These are phyloP conservation scores for Trachemys scripta DNA, from an alignment of 2,113 vertebrate species.

Conservation along the genomic window DNA sequence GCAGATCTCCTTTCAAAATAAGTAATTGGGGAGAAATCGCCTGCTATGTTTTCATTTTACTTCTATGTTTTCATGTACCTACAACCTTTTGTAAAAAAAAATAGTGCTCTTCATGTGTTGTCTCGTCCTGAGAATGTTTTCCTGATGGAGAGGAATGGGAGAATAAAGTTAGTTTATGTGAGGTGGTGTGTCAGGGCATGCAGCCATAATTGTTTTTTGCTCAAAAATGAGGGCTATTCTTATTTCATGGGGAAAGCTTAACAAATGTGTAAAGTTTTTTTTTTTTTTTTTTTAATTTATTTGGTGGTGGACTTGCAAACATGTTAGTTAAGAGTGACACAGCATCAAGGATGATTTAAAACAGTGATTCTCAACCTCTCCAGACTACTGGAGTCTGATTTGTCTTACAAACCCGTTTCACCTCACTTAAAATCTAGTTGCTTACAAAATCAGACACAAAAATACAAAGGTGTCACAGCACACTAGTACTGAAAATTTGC, in stretches of 20 bases:
- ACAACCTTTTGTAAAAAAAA: not conserved
- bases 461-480: no score
- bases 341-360: not conserved
- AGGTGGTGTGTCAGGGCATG: not conserved
- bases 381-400: no score
- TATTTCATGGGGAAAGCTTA: not conserved
- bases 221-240: not conserved
- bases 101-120: rapidly evolving
- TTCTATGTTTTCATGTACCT: not conserved
- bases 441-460: no score
- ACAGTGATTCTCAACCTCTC: no score
- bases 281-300: no score
- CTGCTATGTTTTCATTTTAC: not conserved
- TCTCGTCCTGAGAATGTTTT: not conserved
- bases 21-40: not conserved
- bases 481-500: no score
- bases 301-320: not conserved
- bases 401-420: no score
- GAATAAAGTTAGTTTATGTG: not conserved
- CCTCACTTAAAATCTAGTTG: no score
- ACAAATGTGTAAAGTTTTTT: not conserved
- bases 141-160: not conserved
- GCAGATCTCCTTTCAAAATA: not conserved
- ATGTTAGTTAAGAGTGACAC: not conserved
- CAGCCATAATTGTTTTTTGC: not conserved